Evolutionary conservation across 2,888 invertebrate species (phyloP).

Genomic region (Orthosia cruda): DNA sequence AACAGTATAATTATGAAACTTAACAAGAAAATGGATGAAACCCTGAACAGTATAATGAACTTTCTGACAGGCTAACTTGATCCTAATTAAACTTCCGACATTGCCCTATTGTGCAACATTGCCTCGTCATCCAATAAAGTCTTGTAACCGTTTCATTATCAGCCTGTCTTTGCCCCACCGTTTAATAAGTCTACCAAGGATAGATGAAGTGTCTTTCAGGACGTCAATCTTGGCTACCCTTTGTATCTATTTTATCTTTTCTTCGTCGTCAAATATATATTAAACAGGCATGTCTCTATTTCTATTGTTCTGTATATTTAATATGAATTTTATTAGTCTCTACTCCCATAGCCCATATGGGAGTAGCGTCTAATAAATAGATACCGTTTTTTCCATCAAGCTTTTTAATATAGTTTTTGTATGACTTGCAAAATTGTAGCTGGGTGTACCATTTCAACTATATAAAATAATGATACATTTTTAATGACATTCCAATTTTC

Average conservation of each 20-base stretch:
- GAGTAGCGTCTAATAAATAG: no score
- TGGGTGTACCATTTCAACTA: conserved; percentile 6
- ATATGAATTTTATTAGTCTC: not conserved
- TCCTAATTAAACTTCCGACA: conserved; percentile 52
- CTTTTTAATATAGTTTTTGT: conserved; percentile 11
- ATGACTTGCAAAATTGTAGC: not conserved
- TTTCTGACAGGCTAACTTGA: conserved; percentile 46
- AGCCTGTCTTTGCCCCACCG: not conserved
- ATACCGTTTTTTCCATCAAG: not conserved
- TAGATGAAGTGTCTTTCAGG: conserved; percentile 12
- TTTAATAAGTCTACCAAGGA: conserved; percentile 29
- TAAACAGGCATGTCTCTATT: not conserved
- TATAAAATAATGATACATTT: conserved; percentile 3
- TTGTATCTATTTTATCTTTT: conserved; percentile 1
- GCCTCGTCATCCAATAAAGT: conserved; percentile 49
- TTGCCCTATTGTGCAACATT: conserved; percentile 26
- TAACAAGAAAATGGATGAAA: not conserved
- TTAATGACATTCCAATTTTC: not conserved
- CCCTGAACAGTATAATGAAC: conserved; percentile 22
- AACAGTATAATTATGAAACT: conserved; percentile 27
- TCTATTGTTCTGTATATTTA: not conserved
- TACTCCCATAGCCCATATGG: no score
- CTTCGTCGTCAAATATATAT: not conserved
- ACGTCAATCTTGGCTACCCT: conserved; percentile 8
- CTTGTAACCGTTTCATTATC: conserved; percentile 44